Evolutionary conservation across 1,140 invertebrate species (phyloP).

Genomic region (Thereuonema tuberculata): DNA sequence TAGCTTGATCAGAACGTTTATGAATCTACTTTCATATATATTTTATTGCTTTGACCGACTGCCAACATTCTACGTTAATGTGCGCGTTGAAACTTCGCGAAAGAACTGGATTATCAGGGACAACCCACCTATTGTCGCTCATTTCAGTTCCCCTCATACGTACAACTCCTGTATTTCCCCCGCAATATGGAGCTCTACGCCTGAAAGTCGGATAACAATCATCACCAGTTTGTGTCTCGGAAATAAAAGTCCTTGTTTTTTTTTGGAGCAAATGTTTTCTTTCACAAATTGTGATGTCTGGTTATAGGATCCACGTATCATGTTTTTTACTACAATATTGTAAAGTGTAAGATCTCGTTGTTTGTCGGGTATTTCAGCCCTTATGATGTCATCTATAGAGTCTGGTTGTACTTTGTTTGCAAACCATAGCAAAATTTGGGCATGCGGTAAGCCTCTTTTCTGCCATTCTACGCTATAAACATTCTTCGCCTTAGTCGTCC

Average conservation of each 20-base stretch:
- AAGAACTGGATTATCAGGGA: conserved; percentile 17
- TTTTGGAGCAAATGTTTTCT: background rate
- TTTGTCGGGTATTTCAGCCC: conserved; percentile 39
- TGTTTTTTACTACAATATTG: conserved; percentile 26
- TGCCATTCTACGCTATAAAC: conserved; percentile 38
- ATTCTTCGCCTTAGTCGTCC: conserved; percentile 26
- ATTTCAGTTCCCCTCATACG: background rate
- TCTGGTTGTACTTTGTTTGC: conserved; percentile 1
- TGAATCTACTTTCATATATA: conserved; percentile 16
- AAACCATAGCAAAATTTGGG: conserved; percentile 37
- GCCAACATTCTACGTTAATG: conserved; percentile 8
- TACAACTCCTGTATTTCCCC: background rate
- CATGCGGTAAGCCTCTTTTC: conserved; percentile 38
- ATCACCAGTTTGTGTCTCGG: background rate
- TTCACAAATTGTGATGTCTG: background rate
- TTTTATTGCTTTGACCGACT: background rate
- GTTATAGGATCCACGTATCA: background rate
- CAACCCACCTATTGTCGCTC: conserved; percentile 6
- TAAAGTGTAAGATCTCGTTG: conserved; percentile 28
- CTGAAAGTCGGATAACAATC: conserved; percentile 22
- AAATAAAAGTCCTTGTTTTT: background rate
- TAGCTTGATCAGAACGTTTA: conserved; percentile 20
- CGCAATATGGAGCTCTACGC: background rate
- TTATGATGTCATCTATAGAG: conserved; percentile 36
- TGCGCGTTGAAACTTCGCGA: conserved; percentile 15